Evolutionary conservation across 2,113 vertebrate species (phyloP).

Genomic region (Shinisaurus crocodilurus): DNA sequence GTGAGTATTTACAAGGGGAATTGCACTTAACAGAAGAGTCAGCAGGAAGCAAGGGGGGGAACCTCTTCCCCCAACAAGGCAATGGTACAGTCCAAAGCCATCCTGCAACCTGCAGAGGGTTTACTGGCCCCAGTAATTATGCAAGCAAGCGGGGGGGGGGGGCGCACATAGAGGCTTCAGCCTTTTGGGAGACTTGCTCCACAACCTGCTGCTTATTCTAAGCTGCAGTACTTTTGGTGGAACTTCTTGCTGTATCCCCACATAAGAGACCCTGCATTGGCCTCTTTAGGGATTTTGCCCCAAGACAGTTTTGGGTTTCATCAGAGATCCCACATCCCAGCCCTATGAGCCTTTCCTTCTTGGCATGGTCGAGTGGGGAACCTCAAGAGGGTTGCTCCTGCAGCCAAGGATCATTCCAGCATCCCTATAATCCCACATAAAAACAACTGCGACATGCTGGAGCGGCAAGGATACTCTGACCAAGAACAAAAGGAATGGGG

Average conservation of each 20-base stretch:
- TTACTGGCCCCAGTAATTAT: neutral
- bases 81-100: conserved; percentile 20
- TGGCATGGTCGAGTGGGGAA: no score
- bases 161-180: no score
- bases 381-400: neutral
- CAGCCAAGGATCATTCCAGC: neutral
- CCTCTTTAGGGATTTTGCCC: neutral
- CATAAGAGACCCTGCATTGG: neutral
- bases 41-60: conserved; percentile 25
- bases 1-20: conserved; percentile 72
- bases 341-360: neutral
- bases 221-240: no score
- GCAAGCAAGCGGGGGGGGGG: neutral
- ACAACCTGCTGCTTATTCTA: neutral
- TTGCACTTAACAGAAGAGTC: conserved; percentile 68
- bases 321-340: fast-evolving
- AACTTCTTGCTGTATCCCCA: no score
- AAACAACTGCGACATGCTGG: neutral
- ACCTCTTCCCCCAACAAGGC: conserved; percentile 12
- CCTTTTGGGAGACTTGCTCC: neutral
- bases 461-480: neutral
- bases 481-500: neutral
- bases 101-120: neutral
- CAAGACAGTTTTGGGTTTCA: fast-evolving
- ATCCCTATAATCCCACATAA: neutral